Base-by-base conservation (phyloP, 2,797 vertebrate genomes). In the Sebastes glaucus region DNA sequence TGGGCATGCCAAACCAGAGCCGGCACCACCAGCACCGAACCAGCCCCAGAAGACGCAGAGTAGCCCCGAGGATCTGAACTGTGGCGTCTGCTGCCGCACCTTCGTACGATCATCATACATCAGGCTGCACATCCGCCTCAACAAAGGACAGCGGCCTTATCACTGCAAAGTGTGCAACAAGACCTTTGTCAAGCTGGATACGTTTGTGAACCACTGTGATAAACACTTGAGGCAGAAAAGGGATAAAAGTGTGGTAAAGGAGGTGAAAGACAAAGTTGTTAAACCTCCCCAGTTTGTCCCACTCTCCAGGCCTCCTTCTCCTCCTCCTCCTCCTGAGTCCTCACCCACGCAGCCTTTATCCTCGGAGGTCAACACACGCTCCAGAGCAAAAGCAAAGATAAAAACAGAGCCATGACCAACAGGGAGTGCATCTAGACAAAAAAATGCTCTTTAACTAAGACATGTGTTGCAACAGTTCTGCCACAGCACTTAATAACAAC, bases 141-240 rank as follows among this genome's bases (percentile, higher is more conserved):
- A 90, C 57, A 93, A 82, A 33, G 88, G 49, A 5, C 89, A 85
- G 81, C 81, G 89, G n/a, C 94, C 90, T 0, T 96, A 95, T 49
- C 95, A 95, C 91, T 97, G 96, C 88, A 93, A 93, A 80, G 90
- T 96, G 73, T 97, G 96, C 93, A 95, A 94, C 85, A 63, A 69
- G 83, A 93, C 92, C 0, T 95, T 95, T 4, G 92, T 91, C 28
- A 88, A 94, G 77, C 87, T 96, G 88, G 89, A 90, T 22, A 88
- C 92, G 18, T 96, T 96, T 74, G 91, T 94, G 59, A 96, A 88
- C 33, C 95, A 94, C 71, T 94, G 95, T 55, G 90, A 88, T 32
- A 95, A 93, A 67, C 95, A 95, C 78, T 87, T 92, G 74, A 82
- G 79, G 78, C 92, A 94, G 80, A 93, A 94, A 66, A 90, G 75